These are phyloP conservation scores for Diabrotica undecimpunctata DNA, from an alignment of 1,140 invertebrate genomes.

Conservation along the genomic window DNA sequence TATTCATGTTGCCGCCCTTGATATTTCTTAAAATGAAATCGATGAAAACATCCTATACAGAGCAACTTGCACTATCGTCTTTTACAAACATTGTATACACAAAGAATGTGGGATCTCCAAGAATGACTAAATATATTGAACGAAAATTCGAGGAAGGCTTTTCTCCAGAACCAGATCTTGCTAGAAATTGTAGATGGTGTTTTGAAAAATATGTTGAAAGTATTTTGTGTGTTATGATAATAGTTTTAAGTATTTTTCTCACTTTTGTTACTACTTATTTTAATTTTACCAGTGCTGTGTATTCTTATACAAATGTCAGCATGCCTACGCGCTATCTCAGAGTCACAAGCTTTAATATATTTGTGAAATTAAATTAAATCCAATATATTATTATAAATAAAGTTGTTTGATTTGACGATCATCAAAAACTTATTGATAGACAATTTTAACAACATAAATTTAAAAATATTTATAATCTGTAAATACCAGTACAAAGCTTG, in stretches of 20 bases:
- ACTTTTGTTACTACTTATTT: constrained; percentile 60
- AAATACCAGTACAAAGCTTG: no score
- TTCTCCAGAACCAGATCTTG: neutral
- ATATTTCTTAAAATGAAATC: constrained; percentile 64
- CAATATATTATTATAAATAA: neutral
- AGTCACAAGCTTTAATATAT: constrained; percentile 34
- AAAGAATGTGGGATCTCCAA: neutral
- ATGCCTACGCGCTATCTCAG: constrained; percentile 63
- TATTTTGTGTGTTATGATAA: constrained; percentile 43
- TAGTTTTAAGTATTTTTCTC: constrained; percentile 52
- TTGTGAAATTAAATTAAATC: constrained; percentile 17
- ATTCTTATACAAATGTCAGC: constrained; percentile 53
- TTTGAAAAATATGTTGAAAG: constrained; percentile 33
- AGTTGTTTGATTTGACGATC: no score
- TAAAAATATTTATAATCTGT: no score
- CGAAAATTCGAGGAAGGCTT: constrained; percentile 21
- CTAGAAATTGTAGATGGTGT: constrained; percentile 4
- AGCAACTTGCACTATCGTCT: constrained; percentile 27
- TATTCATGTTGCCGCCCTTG: constrained; percentile 81
- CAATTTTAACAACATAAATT: no score
- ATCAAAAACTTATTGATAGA: no score
- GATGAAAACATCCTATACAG: constrained; percentile 24
- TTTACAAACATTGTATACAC: constrained; percentile 27
- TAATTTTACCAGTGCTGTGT: constrained; percentile 56
- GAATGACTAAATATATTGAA: constrained; percentile 11